Evolutionary conservation across 2,888 invertebrate species (phyloP), one percentile per base, ranked within the genome.

Genomic region (Eupeodes latifasciatus): DNA sequence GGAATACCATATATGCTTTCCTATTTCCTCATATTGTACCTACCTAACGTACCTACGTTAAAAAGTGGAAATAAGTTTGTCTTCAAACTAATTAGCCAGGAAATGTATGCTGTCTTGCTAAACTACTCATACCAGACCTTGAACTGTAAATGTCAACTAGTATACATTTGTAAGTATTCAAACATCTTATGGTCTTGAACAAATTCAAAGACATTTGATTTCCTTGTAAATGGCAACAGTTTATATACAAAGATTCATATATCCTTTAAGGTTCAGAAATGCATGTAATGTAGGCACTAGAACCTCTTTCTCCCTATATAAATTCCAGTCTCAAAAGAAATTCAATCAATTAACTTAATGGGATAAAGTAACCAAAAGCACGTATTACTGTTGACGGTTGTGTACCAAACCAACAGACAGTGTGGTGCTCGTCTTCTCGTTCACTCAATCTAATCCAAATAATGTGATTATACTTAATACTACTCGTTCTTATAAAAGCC

Each of bases 331-430:
- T 40, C 57, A 40, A 64, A 71, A 5, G 49, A 76, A 85, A 66
- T 61, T 55, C 49, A 81, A 81, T 81, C 81, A 85, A 81, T 85
- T 85, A 67, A 62, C 14, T 27, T 74, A 85, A 81, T 85, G 53
- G 71, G 57, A 76, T 76, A 62, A 81, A 66, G 80, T 59, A 55
- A 76, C 36, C 85, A 76, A 62, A 74, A 47, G 16, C 55, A 76
- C 34, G 44, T 62, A 75, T 62, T 69, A 79, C 61, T 64, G 47
- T 49, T 16, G 66, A 4, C 19, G 47, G 11, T 9, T 11, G 61
- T 47, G 44, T 27, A 27, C 27, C 27, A 27, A 27, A 27, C 27
- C 27, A 27, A 27, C 27, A 66, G 12, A 16, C 27, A 16, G 27
- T 55, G 57, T 27, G 5, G 55, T 40, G 6, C 40, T 71, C 55